Percentiles rank a stretch among this genome's conserved stretches.
These are phyloP conservation scores for Drosophila prolongata DNA, from an alignment of 2,888 invertebrate species.

Conservation along the genomic window DNA sequence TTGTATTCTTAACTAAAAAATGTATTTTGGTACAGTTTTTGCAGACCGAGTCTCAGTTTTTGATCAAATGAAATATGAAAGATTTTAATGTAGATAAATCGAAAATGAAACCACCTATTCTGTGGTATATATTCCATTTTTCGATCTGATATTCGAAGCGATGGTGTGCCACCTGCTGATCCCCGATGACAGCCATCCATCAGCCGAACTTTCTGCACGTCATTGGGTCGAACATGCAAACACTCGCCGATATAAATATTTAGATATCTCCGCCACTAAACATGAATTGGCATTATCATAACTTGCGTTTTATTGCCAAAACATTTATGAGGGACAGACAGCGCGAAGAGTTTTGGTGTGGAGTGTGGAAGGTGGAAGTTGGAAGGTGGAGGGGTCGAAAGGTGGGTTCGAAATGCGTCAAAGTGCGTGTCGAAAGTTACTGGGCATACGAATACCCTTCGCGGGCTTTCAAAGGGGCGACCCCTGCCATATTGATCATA, in stretches of 20 bases:
- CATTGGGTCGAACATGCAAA: constrained; percentile 46
- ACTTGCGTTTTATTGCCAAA: constrained; percentile 74
- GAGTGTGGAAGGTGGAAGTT: background rate
- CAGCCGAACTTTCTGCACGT: constrained; percentile 58
- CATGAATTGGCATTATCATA: constrained; percentile 76
- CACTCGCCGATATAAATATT: constrained; percentile 39
- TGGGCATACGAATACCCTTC: constrained; percentile 7
- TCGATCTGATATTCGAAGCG: background rate
- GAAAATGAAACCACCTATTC: background rate
- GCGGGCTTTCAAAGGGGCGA: constrained; percentile 21
- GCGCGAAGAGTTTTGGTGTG: constrained; percentile 2
- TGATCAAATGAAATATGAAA: no score
- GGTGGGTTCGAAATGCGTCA: constrained; percentile 26
- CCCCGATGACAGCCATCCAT: constrained; percentile 27
- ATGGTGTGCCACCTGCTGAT: constrained; percentile 30
- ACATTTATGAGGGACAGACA: constrained; percentile 68
- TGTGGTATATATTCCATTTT: background rate
- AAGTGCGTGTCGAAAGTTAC: constrained; percentile 70
- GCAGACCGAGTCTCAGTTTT: no score
- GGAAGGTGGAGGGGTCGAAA: constrained; percentile 12
- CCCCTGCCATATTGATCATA: constrained; percentile 66
- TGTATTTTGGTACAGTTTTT: no score
- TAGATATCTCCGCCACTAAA: constrained; percentile 58
- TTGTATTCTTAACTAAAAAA: no score
- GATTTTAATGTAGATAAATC: background rate